A percentile compares a stretch with the other conserved stretches of the same genome.
Evolutionary conservation across 2,113 vertebrate genomes (phyloP).

Genomic region (Ptilorrhoa leucosticta): DNA sequence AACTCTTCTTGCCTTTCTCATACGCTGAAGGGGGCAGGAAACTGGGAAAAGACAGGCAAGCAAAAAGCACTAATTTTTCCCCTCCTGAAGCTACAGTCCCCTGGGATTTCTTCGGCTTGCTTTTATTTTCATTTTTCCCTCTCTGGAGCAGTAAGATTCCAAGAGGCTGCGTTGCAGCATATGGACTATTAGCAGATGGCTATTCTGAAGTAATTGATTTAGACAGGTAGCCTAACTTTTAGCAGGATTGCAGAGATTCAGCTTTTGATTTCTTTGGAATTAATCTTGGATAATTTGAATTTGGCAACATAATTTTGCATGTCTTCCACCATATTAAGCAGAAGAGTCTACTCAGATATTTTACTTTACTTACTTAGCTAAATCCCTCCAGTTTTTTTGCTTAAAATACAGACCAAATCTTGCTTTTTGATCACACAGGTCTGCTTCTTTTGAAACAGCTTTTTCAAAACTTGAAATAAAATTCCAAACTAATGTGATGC

Average conservation of each 20-base stretch:
- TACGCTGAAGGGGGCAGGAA: constrained; percentile 64
- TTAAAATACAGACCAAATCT: background rate
- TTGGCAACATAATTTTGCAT: background rate
- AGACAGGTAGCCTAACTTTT: background rate
- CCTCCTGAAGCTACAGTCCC: constrained; percentile 35
- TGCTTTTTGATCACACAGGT: background rate
- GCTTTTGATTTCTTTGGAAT: background rate
- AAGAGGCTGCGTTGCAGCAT: background rate
- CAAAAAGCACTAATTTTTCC: constrained; percentile 2
- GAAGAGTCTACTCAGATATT: background rate
- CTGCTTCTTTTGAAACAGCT: background rate
- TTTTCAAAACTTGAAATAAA: background rate
- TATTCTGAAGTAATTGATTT: background rate
- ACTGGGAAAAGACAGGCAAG: constrained; percentile 50
- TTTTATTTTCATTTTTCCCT: constrained; percentile 36
- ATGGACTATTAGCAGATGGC: background rate
- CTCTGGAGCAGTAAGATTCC: background rate
- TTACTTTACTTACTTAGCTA: background rate
- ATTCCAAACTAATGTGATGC: background rate
- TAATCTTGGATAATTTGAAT: background rate
- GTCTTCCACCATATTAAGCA: background rate
- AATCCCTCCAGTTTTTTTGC: background rate
- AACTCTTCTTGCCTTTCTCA: constrained; percentile 53
- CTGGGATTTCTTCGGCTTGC: constrained; percentile 2
- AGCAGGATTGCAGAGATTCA: background rate